phyloP scores from a whole-genome alignment of 2,113 vertebrate species.

The Tylochromis polylepis region DNA sequence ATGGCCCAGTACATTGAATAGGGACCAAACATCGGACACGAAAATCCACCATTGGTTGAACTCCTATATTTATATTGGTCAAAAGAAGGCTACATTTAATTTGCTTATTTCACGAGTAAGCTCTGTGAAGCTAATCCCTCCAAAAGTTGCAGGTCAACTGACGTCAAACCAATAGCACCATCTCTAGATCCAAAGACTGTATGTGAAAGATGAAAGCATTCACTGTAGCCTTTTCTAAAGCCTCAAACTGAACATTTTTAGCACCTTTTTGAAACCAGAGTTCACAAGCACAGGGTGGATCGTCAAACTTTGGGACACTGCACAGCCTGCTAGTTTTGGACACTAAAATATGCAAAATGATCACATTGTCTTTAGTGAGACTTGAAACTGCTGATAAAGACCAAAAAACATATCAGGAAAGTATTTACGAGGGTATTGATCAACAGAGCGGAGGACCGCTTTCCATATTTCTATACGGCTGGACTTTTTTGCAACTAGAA shows the following conservation, averaged over 20 bases:
- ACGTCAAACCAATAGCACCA: neutral
- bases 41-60: neutral
- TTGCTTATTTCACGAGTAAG: neutral
- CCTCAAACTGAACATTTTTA: neutral
- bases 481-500: neutral
- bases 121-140: neutral
- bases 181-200: neutral
- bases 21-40: neutral
- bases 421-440: neutral
- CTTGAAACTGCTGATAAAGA: neutral
- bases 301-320: neutral
- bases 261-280: neutral
- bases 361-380: neutral
- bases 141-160: neutral
- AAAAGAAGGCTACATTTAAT: neutral
- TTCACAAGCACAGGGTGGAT: neutral
- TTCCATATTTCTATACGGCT: neutral
- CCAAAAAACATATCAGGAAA: accelerated
- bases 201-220: neutral
- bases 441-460: neutral
- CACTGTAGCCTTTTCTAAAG: neutral
- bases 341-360: neutral
- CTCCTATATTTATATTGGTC: neutral
- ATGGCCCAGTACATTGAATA: neutral
- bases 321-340: neutral